Conservation (phyloP, 2,888 invertebrate genomes). For the Neelides folsomi region DNA sequence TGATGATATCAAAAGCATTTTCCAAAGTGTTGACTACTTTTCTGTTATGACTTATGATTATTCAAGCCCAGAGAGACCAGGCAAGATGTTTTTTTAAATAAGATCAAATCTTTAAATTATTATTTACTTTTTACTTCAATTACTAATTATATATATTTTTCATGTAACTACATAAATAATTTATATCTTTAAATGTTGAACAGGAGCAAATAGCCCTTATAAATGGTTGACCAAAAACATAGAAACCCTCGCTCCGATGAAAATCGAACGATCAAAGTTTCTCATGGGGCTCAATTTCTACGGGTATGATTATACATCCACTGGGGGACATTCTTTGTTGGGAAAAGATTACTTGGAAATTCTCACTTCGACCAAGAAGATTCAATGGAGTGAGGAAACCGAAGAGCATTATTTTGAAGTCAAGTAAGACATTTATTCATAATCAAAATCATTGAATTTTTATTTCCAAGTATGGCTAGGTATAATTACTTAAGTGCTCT, state of each 20-base stretch:
- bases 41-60: constrained; percentile 97
- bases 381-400: constrained; percentile 61
- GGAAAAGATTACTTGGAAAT: constrained; percentile 64
- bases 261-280: constrained; percentile 55
- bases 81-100: constrained; percentile 36
- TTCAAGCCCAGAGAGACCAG: constrained; percentile 66
- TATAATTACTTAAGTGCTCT: no score
- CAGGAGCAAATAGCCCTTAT: constrained; percentile 78
- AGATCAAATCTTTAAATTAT: background rate
- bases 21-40: constrained; percentile 65
- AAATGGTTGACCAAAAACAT: constrained; percentile 68
- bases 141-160: no score
- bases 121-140: constrained; percentile 5
- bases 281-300: constrained; percentile 85
- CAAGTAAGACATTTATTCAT: constrained; percentile 51
- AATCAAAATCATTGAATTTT: background rate
- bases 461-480: no score
- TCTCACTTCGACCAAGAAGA: constrained; percentile 57
- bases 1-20: constrained; percentile 62
- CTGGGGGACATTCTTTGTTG: constrained; percentile 69
- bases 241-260: constrained; percentile 52
- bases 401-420: constrained; percentile 76
- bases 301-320: constrained; percentile 71
- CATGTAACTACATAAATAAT: background rate
- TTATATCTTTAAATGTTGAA: constrained; percentile 21